These are phyloP conservation scores for Sphenodon punctatus DNA, from an alignment of 2,797 vertebrate genomes.

Conservation along the genomic window DNA sequence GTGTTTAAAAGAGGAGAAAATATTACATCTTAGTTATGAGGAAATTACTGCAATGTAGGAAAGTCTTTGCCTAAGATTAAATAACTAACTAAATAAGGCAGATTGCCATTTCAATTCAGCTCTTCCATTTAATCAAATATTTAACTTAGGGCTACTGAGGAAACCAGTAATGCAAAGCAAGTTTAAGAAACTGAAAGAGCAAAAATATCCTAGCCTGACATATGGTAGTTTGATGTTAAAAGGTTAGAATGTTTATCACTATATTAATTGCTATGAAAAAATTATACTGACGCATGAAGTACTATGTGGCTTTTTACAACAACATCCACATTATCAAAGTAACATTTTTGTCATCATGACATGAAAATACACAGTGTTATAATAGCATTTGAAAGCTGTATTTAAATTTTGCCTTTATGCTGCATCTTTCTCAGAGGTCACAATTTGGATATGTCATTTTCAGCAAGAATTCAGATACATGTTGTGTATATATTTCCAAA, in stretches of 20 bases:
- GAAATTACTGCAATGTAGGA: background rate
- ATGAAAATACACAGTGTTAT: background rate
- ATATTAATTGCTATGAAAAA: background rate
- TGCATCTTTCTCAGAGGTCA: background rate
- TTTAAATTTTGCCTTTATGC: background rate
- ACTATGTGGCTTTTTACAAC: background rate
- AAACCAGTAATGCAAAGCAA: background rate
- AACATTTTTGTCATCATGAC: background rate
- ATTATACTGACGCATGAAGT: background rate
- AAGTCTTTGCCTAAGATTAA: background rate
- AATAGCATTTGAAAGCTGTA: background rate
- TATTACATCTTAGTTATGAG: background rate
- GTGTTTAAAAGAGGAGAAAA: background rate
- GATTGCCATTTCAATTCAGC: background rate
- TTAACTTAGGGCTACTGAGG: background rate
- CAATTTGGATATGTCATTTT: background rate
- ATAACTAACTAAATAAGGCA: background rate
- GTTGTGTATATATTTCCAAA: background rate
- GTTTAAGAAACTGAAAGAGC: background rate
- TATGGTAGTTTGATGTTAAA: background rate
- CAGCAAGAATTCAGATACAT: background rate
- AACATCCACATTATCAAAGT: background rate
- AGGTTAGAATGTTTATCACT: background rate
- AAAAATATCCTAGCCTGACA: background rate
- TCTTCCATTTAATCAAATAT: conserved; percentile 1